These are phyloP conservation scores for Zhuqinia jingwanae DNA, from an alignment of 2,888 invertebrate species.

Conservation along the genomic window DNA sequence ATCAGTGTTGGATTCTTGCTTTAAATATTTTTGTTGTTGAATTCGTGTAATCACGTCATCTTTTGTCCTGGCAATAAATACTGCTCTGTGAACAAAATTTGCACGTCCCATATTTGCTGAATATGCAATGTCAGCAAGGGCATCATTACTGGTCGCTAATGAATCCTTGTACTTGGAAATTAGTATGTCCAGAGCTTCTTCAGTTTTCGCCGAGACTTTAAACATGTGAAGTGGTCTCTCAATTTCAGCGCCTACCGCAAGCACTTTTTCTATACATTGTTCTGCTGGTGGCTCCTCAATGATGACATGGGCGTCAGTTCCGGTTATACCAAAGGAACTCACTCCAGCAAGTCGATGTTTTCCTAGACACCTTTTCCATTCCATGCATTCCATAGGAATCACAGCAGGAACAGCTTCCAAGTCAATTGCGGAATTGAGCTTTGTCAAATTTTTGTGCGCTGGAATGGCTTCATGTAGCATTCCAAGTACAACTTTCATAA, in stretches of 20 bases:
- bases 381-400: constrained; percentile 55
- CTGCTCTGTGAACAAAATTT: no score
- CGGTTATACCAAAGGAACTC: constrained; percentile 66
- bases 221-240: no score
- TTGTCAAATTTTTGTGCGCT: constrained; percentile 63
- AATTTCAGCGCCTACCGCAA: not conserved
- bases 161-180: no score
- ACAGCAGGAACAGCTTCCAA: constrained; percentile 71
- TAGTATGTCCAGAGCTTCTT: not conserved
- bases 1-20: no score
- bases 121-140: no score
- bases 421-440: constrained; percentile 67
- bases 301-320: constrained; percentile 64
- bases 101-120: no score
- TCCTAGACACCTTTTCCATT: constrained; percentile 2
- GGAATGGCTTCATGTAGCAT: constrained; percentile 69
- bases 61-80: not conserved
- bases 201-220: not conserved
- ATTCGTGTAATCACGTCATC: no score
- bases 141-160: no score
- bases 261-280: no score
- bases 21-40: no score
- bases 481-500: constrained; percentile 68
- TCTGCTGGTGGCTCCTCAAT: constrained; percentile 54
- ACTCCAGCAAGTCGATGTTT: constrained; percentile 56